Evolutionary conservation across 2,113 vertebrate species (phyloP).

Genomic region (Strix aluco): DNA sequence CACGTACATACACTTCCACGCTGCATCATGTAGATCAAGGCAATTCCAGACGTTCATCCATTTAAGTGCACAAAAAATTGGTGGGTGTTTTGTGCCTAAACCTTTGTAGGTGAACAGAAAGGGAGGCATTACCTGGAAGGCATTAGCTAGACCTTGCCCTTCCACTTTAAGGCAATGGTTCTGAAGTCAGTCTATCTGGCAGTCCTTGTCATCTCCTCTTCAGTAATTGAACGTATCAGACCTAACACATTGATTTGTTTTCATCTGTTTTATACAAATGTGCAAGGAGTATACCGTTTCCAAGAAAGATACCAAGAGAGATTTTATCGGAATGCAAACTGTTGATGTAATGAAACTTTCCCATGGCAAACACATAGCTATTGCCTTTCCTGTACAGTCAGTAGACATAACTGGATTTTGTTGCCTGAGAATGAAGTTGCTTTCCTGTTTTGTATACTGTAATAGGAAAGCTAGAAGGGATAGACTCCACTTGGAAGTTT

Average conservation of each 20-base stretch:
- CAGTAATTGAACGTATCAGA: neutral
- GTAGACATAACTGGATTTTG: conserved; percentile 39
- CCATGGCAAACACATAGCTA: neutral
- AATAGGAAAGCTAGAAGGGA: conserved; percentile 57
- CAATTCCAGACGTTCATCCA: neutral
- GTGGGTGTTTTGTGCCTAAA: neutral
- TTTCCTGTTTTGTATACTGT: conserved; percentile 60
- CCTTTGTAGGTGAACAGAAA: neutral
- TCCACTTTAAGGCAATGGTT: neutral
- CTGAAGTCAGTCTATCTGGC: neutral
- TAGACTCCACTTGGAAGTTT: conserved; percentile 45
- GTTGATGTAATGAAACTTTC: conserved; percentile 12
- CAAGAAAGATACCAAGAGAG: conserved; percentile 4
- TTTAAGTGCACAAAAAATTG: neutral
- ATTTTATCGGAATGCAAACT: neutral
- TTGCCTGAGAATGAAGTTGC: conserved; percentile 59
- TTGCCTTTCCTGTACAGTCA: neutral
- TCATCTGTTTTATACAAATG: neutral
- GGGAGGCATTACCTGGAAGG: neutral
- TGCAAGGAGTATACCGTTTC: neutral
- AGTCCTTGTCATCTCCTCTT: neutral
- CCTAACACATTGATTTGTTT: neutral
- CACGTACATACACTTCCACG: rapidly evolving
- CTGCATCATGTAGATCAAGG: neutral
- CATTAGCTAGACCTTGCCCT: neutral